Conservation (phyloP, 2,888 invertebrate species). For the Clostera curtula region DNA sequence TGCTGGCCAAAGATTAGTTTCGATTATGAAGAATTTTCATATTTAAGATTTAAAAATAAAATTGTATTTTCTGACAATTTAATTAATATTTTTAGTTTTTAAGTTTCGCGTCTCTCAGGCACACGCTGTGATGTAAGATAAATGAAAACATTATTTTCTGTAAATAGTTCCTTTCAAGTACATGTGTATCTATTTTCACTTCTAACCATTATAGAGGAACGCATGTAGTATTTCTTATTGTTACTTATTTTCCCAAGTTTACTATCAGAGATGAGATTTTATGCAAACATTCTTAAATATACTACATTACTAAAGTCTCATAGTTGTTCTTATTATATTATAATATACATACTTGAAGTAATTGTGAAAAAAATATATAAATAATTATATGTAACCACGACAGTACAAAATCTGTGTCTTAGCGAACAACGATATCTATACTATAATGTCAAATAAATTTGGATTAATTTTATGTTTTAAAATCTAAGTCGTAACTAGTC, state of each 20-base stretch:
- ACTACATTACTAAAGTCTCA: no score
- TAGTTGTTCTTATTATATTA: no score
- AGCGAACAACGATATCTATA: slow-evolving; percentile 32
- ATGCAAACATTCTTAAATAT: no score
- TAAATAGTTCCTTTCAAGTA: slow-evolving; percentile 33
- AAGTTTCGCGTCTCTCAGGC: slow-evolving; percentile 68
- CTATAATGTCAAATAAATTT: slow-evolving; percentile 4
- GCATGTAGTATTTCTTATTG: no score
- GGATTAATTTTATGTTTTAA: slow-evolving; percentile 17
- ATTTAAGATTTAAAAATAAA: slow-evolving; percentile 28
- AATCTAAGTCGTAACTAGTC: slow-evolving; percentile 21
- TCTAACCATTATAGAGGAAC: no score
- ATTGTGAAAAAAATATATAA: no score
- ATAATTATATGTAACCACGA: slow-evolving; percentile 8
- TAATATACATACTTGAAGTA: no score
- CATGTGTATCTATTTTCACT: no score
- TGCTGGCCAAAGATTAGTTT: slow-evolving; percentile 71
- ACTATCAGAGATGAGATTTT: no score
- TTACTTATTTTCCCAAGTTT: no score
- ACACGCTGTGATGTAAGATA: slow-evolving; percentile 71
- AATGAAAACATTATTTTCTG: slow-evolving; percentile 24
- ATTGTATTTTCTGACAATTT: slow-evolving; percentile 46
- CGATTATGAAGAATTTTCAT: slow-evolving; percentile 31
- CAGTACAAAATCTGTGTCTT: slow-evolving; percentile 54
- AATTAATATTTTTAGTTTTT: slow-evolving; percentile 24